Conservation (phyloP, 2,888 invertebrate genomes). For the Aphelenchoides bicaudatus region DNA sequence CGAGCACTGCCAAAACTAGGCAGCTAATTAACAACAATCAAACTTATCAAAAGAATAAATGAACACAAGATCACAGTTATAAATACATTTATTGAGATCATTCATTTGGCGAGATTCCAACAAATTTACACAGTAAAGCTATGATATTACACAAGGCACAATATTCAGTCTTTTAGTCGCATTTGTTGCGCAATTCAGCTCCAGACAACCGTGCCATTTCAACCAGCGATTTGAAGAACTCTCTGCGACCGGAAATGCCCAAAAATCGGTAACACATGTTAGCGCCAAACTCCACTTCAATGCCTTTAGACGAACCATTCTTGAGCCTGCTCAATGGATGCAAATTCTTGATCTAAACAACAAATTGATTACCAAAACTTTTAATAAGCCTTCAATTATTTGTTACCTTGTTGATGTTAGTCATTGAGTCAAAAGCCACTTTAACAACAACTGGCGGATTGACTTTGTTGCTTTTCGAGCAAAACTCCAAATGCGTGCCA, state of each 20-base stretch:
- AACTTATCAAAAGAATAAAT: too few relatives aligned
- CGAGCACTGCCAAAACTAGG: too few relatives aligned
- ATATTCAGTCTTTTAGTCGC: too few relatives aligned
- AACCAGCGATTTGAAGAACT: conserved; percentile 33
- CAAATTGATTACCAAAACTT: background rate
- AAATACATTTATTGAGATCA: too few relatives aligned
- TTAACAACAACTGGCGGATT: conserved; percentile 28
- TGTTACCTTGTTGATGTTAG: conserved; percentile 40
- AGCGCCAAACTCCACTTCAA: conserved; percentile 40
- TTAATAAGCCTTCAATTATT: background rate
- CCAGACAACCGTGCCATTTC: conserved; percentile 34
- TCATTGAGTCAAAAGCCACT: conserved; percentile 44
- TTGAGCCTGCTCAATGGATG: conserved; percentile 41
- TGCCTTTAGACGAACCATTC: conserved; percentile 45
- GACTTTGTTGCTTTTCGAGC: conserved; percentile 22
- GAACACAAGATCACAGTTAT: too few relatives aligned
- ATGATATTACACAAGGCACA: too few relatives aligned
- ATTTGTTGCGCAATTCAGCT: conserved; percentile 30
- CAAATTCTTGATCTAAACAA: conserved; percentile 26
- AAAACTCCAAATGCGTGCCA: conserved; percentile 46
- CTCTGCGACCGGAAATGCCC: conserved; percentile 36
- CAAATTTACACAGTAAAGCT: too few relatives aligned
- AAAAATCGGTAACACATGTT: conserved; percentile 47
- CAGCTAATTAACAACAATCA: too few relatives aligned
- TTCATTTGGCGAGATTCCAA: too few relatives aligned